A percentile compares a stretch with the other conserved stretches of the same genome.
These are phyloP conservation scores for Macrobrachium rosenbergii DNA, from an alignment of 1,140 invertebrate species.

Conservation along the genomic window DNA sequence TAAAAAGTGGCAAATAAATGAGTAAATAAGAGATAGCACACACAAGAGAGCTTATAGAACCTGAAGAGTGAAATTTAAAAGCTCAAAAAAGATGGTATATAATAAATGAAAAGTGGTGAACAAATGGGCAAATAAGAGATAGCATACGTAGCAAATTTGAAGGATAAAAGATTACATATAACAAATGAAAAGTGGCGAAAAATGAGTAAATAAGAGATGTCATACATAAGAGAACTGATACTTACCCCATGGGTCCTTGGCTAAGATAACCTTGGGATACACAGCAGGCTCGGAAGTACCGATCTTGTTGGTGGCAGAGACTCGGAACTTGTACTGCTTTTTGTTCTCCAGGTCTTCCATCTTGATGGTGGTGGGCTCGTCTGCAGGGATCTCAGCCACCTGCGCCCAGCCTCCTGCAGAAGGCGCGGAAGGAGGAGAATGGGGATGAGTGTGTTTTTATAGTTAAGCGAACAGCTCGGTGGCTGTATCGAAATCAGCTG, in stretches of 20 bases:
- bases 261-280: constrained; percentile 87
- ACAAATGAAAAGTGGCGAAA: no score
- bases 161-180: no score
- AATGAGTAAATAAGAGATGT: no score
- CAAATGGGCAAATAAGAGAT: no score
- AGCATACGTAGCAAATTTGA: no score
- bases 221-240: neutral
- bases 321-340: constrained; percentile 79
- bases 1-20: no score
- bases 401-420: constrained; percentile 64
- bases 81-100: no score
- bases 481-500: neutral
- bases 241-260: constrained; percentile 98
- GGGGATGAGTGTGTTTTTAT: neutral
- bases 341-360: constrained; percentile 82
- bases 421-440: neutral
- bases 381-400: constrained; percentile 65
- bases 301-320: constrained; percentile 72
- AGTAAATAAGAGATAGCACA: no score
- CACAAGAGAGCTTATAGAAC: no score
- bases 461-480: neutral
- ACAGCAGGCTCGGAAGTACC: constrained; percentile 84
- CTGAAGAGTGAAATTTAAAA: no score
- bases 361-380: constrained; percentile 64
- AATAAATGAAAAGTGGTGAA: no score